These are phyloP conservation scores for Conus betulinus DNA, from an alignment of 1,140 invertebrate species.

Conservation along the genomic window DNA sequence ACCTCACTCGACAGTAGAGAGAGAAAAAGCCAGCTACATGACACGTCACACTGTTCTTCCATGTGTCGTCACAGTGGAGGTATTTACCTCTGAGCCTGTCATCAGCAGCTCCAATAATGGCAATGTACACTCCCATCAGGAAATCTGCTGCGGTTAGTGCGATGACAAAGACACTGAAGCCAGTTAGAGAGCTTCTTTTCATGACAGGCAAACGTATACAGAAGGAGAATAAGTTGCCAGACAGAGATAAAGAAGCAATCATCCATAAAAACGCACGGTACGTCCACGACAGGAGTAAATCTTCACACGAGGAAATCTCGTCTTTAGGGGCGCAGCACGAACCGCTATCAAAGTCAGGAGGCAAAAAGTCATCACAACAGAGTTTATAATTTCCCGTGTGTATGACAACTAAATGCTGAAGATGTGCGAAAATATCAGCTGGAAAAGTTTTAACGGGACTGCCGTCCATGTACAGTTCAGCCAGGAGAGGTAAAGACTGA, in stretches of 20 bases:
- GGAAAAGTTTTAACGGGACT: not conserved
- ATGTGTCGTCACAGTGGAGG: no score
- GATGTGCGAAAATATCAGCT: no score
- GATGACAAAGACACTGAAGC: no score
- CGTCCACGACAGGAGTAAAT: conserved; percentile 41
- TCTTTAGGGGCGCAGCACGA: conserved; percentile 32
- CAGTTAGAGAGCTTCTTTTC: conserved; percentile 38
- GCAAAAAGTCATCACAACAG: no score
- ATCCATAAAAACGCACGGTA: conserved; percentile 50
- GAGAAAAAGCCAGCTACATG: conserved; percentile 59
- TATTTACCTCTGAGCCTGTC: no score
- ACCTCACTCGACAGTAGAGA: conserved; percentile 57
- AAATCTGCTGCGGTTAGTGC: no score
- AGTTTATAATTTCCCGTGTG: no score
- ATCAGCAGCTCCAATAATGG: no score
- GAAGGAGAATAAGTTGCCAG: conserved; percentile 48
- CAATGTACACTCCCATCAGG: no score
- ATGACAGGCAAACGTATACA: conserved; percentile 32
- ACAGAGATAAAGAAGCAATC: conserved; percentile 41
- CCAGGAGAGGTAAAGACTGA: no score
- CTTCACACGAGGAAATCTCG: conserved; percentile 52
- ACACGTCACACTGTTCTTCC: conserved; percentile 42
- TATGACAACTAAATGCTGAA: no score
- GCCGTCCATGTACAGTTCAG: not conserved
- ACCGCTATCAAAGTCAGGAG: not conserved